Conservation (phyloP, 2,797 vertebrate species). For the Bryconaethiops microstoma region DNA sequence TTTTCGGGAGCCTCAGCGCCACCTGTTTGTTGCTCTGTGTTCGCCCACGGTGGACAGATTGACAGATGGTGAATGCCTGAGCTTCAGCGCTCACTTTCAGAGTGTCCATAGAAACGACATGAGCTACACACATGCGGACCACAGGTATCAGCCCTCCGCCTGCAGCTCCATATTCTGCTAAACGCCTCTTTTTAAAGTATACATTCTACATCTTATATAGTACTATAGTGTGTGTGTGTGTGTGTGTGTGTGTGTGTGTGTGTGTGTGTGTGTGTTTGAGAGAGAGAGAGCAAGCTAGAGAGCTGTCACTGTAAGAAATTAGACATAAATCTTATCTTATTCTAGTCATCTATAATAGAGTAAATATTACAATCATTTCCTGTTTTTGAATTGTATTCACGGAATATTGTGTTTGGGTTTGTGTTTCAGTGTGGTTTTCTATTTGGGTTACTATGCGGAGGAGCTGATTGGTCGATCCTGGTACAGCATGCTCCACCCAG, state of each 20-base stretch:
- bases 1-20: constrained; percentile 58
- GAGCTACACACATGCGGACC: constrained; percentile 71
- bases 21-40: constrained; percentile 81
- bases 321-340: too few species aligned
- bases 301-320: too few species aligned
- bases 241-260: too few species aligned
- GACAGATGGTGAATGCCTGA: constrained; percentile 25
- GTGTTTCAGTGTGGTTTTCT: constrained; percentile 72
- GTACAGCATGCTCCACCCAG: constrained; percentile 86
- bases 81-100: constrained; percentile 64
- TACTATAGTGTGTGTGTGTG: too few species aligned
- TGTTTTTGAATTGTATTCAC: too few species aligned
- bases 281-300: too few species aligned
- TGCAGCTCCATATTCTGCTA: too few species aligned
- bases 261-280: too few species aligned
- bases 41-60: constrained; percentile 67
- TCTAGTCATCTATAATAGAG: too few species aligned
- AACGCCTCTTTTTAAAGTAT: too few species aligned
- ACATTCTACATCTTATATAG: too few species aligned
- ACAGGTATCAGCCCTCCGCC: constrained; percentile 71
- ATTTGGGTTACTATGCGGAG: constrained; percentile 78
- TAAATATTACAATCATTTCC: too few species aligned
- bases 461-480: constrained; percentile 81
- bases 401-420: not conserved
- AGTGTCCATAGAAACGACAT: constrained; percentile 81